phyloP scores from a whole-genome alignment of 2,113 vertebrate species.

The Sitta europaea region DNA sequence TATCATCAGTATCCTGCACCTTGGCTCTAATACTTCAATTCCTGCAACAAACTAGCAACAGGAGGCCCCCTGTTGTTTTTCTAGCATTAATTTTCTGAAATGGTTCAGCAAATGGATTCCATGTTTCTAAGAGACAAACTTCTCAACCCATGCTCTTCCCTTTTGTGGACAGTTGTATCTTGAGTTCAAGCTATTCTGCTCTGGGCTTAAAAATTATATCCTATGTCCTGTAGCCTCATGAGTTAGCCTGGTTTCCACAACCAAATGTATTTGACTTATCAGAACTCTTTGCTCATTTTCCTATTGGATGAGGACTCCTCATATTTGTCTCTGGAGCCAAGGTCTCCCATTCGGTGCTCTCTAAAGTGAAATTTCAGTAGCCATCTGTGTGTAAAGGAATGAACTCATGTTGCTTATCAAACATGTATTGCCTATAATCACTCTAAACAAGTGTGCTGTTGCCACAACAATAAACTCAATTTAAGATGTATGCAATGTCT shows the following conservation, averaged over 20 bases:
- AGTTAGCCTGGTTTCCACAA: background rate
- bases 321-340: background rate
- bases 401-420: background rate
- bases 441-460: background rate
- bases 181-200: background rate
- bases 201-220: background rate
- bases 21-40: background rate
- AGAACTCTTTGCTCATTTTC: background rate
- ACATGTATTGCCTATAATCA: background rate
- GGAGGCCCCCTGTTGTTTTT: background rate
- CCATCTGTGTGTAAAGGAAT: background rate
- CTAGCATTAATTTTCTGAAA: background rate
- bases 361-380: background rate
- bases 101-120: background rate
- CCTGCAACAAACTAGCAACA: background rate
- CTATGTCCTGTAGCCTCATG: rapidly evolving
- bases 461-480: background rate
- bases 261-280: background rate
- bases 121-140: rapidly evolving
- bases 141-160: background rate
- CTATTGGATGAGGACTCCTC: background rate
- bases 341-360: background rate
- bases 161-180: background rate
- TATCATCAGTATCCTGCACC: background rate
- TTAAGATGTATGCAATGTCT: background rate